phyloP scores from a whole-genome alignment of 2,113 vertebrate species.

The Cochlearius cochlearius region DNA sequence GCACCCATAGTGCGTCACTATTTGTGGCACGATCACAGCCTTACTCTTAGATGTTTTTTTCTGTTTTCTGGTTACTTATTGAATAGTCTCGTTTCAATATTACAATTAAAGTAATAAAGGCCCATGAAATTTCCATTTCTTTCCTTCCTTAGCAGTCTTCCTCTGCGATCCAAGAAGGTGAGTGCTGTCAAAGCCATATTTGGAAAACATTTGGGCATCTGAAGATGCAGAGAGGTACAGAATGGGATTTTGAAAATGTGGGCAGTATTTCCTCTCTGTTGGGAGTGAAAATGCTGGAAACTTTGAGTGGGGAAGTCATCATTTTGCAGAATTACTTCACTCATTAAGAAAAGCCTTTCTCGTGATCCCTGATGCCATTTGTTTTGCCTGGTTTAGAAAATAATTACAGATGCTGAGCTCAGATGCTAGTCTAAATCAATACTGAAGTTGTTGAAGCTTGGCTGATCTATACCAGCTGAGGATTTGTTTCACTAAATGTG shows the following conservation, averaged over 20 bases:
- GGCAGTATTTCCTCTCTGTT: neutral
- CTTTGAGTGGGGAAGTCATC: neutral
- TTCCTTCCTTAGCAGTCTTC: neutral
- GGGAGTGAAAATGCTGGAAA: neutral
- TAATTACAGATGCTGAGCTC: neutral
- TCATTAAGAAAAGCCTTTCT: neutral
- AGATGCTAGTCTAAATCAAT: neutral
- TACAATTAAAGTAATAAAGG: neutral
- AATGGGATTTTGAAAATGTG: neutral
- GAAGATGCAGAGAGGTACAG: neutral
- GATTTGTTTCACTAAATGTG: neutral
- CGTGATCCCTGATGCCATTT: neutral
- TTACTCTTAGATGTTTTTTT: neutral
- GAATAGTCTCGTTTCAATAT: neutral
- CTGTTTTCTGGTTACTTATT: neutral
- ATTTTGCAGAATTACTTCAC: neutral
- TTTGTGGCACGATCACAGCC: neutral
- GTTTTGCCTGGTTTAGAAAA: slow-evolving; percentile 17
- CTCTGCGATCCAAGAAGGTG: neutral
- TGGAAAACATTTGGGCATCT: neutral
- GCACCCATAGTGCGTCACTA: neutral
- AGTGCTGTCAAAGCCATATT: neutral
- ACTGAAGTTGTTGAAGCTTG: neutral
- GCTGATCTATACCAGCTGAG: neutral
- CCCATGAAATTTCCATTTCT: neutral